Evolutionary conservation across 1,140 invertebrate genomes (phyloP).

Genomic region (Trigoniulus corallinus): DNA sequence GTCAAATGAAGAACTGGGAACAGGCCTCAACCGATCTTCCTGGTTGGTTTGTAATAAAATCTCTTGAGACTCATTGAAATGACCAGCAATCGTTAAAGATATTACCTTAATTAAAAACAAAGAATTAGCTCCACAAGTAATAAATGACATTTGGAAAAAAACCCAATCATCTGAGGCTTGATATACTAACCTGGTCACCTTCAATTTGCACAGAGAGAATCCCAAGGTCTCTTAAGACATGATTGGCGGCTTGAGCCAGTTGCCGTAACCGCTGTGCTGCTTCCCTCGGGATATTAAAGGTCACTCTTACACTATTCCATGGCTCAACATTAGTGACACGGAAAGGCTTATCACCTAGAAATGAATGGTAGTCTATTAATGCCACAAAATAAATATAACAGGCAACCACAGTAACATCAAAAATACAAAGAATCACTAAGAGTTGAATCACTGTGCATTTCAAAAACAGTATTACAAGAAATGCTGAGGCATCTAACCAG

Average conservation of each 20-base stretch:
- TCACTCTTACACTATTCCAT: constrained; percentile 94
- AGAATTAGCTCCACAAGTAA: too few relatives aligned
- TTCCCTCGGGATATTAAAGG: constrained; percentile 86
- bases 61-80: constrained; percentile 50
- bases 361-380: constrained; percentile 6
- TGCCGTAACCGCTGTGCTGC: constrained; percentile 74
- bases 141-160: too few relatives aligned
- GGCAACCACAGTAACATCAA: too few relatives aligned
- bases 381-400: too few relatives aligned
- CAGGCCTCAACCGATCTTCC: constrained; percentile 15
- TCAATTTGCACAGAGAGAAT: constrained; percentile 91
- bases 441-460: too few relatives aligned
- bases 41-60: constrained; percentile 43
- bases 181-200: constrained; percentile 62
- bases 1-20: constrained; percentile 14
- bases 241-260: constrained; percentile 73
- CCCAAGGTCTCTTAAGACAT: constrained; percentile 69
- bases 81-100: constrained; percentile 63
- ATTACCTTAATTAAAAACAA: too few relatives aligned
- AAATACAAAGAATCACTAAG: too few relatives aligned
- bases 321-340: constrained; percentile 77
- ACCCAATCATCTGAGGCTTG: too few relatives aligned
- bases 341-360: constrained; percentile 15
- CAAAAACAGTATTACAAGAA: too few relatives aligned
- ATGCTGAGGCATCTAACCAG: too few relatives aligned